Evolutionary conservation across 2,113 vertebrate species (phyloP).

Genomic region (Cochlearius cochlearius): DNA sequence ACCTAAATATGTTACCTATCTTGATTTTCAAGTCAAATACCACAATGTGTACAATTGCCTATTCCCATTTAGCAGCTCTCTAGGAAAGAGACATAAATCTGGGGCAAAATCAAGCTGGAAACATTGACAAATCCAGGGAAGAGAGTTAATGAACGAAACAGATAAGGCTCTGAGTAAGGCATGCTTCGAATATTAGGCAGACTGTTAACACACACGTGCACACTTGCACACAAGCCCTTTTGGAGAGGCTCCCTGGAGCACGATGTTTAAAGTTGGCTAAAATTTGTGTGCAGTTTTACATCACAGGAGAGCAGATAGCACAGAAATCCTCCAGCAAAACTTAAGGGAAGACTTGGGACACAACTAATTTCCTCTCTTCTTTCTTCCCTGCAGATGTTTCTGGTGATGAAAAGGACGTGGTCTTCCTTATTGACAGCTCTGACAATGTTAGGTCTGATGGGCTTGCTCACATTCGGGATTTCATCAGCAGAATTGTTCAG

Average conservation of each 20-base stretch:
- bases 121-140: background rate
- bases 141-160: background rate
- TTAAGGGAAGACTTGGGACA: background rate
- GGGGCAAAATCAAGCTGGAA: background rate
- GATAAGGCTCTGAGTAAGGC: background rate
- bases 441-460: constrained; percentile 67
- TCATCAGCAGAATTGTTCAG: constrained; percentile 81
- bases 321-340: background rate
- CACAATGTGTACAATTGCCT: background rate
- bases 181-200: background rate
- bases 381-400: constrained; percentile 18
- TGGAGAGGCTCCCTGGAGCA: background rate
- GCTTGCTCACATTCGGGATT: constrained; percentile 89
- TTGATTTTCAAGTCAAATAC: background rate
- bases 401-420: constrained; percentile 85
- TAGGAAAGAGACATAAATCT: background rate
- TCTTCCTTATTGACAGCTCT: constrained; percentile 95
- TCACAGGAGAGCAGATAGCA: background rate
- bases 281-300: rapidly evolving
- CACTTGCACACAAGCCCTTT: background rate
- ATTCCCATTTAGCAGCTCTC: background rate
- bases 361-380: background rate
- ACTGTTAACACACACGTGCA: background rate
- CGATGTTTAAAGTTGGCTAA: background rate
- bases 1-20: background rate